A percentile compares a stretch with the other conserved stretches of the same genome.
Conservation (phyloP, 2,888 invertebrate species). For the Chirona hameri region DNA sequence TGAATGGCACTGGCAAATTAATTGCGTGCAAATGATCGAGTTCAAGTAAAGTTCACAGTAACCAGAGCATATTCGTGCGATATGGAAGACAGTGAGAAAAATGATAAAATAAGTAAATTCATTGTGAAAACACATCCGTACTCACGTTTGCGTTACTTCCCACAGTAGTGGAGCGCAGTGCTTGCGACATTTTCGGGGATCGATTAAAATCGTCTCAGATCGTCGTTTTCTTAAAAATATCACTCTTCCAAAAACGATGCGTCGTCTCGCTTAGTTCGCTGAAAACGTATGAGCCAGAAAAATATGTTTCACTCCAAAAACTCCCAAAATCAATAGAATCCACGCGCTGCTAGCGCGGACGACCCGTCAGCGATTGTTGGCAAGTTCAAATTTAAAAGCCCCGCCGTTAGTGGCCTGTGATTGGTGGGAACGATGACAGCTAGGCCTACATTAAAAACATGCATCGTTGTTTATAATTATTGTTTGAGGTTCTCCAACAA, state of each 20-base stretch:
- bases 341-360: not conserved
- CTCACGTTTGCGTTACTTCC: not conserved
- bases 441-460: not conserved
- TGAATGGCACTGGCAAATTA: too few species aligned
- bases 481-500: too few species aligned
- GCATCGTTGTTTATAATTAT: not conserved
- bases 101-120: too few species aligned
- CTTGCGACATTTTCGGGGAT: not conserved
- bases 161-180: not conserved
- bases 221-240: not conserved
- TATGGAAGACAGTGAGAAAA: too few species aligned
- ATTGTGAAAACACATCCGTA: not conserved
- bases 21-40: too few species aligned
- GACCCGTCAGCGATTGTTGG: not conserved
- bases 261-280: not conserved
- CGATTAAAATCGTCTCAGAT: not conserved
- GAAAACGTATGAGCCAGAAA: not conserved
- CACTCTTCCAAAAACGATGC: not conserved
- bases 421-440: not conserved
- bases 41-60: too few species aligned
- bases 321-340: not conserved
- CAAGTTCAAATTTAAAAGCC: constrained; percentile 3
- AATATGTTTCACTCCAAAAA: not conserved
- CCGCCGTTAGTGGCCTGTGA: not conserved
- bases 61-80: too few species aligned